Conservation (phyloP, 2,797 vertebrate genomes). For the Brachyrhaphis roseni region DNA sequence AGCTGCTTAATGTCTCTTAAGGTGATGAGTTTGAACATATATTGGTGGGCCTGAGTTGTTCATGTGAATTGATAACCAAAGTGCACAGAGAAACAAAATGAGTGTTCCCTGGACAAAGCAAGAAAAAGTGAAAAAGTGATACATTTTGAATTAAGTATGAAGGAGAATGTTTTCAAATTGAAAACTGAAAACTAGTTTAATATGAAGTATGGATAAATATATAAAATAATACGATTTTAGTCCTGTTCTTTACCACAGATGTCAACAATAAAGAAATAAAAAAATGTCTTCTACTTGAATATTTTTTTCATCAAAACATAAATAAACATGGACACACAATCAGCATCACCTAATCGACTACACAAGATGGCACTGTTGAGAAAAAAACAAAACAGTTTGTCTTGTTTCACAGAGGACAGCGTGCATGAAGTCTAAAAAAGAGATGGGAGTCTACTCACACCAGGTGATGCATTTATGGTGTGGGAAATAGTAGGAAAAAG, state of each 20-base stretch:
- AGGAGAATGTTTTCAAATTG: not conserved
- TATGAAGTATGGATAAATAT: not conserved
- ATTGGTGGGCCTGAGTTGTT: not conserved
- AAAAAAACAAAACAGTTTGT: not conserved
- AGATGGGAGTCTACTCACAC: not conserved
- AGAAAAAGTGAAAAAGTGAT: not conserved
- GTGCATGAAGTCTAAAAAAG: not conserved
- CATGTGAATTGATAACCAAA: not conserved
- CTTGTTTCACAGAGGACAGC: not conserved
- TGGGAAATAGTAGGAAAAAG: not conserved
- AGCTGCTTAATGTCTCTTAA: not conserved
- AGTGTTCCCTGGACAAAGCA: no score
- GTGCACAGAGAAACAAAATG: not conserved
- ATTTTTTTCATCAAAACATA: not conserved
- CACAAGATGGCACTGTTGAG: conserved; percentile 54
- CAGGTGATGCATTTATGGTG: conserved; percentile 13
- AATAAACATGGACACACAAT: not conserved
- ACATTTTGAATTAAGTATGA: no score
- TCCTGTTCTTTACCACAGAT: not conserved
- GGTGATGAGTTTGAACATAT: no score
- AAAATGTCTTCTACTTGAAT: not conserved
- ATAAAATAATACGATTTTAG: not conserved
- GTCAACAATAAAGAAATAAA: not conserved
- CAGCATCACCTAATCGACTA: not conserved
- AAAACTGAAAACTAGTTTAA: not conserved